Percentiles rank a stretch among this genome's conserved stretches.
These are phyloP conservation scores for Volucella inanis DNA, from an alignment of 2,888 invertebrate genomes.

Conservation along the genomic window DNA sequence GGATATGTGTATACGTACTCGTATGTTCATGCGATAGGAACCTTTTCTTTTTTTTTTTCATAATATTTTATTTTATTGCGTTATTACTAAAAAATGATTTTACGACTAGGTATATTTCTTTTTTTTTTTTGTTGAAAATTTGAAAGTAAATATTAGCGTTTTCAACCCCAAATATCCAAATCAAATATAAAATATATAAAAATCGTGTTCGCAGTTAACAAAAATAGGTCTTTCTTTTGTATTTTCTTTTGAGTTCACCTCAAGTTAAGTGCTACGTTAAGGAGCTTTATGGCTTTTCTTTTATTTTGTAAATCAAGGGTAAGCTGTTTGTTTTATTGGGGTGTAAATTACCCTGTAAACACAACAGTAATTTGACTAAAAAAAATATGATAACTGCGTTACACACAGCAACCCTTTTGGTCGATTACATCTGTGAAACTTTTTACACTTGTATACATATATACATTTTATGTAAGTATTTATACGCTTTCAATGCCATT, in stretches of 20 bases:
- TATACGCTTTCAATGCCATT: not conserved
- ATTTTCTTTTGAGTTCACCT: not conserved
- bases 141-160: too few relatives aligned
- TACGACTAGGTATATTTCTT: too few relatives aligned
- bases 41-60: too few relatives aligned
- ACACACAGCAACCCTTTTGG: slow-evolving; percentile 47
- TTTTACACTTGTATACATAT: slow-evolving; percentile 2
- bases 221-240: too few relatives aligned
- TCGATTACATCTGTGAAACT: slow-evolving; percentile 47
- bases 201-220: too few relatives aligned
- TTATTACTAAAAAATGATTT: too few relatives aligned
- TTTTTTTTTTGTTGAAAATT: too few relatives aligned
- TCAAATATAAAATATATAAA: too few relatives aligned
- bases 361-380: slow-evolving; percentile 53
- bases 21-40: too few relatives aligned
- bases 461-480: not conserved
- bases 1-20: too few relatives aligned
- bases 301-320: slow-evolving; percentile 60
- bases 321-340: slow-evolving; percentile 62
- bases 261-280: slow-evolving; percentile 32
- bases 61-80: too few relatives aligned
- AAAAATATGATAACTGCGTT: slow-evolving; percentile 13
- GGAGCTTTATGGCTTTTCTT: slow-evolving; percentile 63
- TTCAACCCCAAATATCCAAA: too few relatives aligned
- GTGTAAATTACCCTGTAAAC: slow-evolving; percentile 69